Conservation (phyloP, 2,113 vertebrate genomes). For the Cyphomyrus plagiostoma region DNA sequence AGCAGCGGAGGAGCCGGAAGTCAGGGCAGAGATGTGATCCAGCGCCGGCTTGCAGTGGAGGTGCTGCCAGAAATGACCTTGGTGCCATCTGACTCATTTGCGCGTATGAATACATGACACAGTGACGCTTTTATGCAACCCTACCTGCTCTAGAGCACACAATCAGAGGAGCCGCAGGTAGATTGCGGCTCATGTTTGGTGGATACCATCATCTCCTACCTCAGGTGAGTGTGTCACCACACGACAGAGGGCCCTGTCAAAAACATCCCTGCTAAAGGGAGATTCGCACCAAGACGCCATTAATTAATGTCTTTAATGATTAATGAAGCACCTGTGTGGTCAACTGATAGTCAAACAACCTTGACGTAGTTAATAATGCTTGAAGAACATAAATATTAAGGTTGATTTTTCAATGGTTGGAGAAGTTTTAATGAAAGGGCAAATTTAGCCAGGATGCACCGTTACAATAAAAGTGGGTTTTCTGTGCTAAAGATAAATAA, state of each 20-base stretch:
- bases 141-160: neutral
- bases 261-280: neutral
- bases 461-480: neutral
- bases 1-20: neutral
- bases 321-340: neutral
- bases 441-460: neutral
- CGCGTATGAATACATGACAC: neutral
- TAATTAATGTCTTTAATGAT: neutral
- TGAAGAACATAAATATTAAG: neutral
- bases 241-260: neutral
- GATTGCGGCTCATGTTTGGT: neutral
- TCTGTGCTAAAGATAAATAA: neutral
- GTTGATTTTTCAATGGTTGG: neutral
- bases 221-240: neutral
- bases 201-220: neutral
- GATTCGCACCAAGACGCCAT: neutral
- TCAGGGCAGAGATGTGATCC: neutral
- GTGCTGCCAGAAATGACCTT: neutral
- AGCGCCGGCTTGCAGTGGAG: neutral
- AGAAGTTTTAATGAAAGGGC: neutral
- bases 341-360: neutral
- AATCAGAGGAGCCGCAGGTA: neutral
- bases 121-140: neutral
- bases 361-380: neutral
- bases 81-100: neutral